Base-by-base conservation (phyloP, 2,113 vertebrate genomes). In the Rhinogobius similis region DNA sequence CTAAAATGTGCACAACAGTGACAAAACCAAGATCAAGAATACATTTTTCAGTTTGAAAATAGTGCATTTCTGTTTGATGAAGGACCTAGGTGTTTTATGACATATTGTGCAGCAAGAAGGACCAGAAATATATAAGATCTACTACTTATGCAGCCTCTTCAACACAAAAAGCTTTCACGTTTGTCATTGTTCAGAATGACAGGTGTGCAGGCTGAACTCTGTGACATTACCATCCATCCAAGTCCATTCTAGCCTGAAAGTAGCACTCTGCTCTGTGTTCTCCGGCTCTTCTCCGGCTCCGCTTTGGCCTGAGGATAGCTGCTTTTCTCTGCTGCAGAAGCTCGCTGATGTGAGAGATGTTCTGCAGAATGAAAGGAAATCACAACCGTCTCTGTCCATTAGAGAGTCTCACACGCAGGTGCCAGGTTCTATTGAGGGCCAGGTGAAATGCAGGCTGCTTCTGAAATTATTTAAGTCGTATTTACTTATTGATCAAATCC, bases 341-440 rank as follows among this genome's bases (percentile, higher is more conserved):
- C 73, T 23, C 27, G 70, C 36, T 75, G 72, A 81, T 83, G 69
- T 71, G 72, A 68, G 46, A 70, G 74, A 79, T 63, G 12, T 52
- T 65, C 71, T 10, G 18, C 0, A 36, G 72, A 85, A 23, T 75
- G 55, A 78, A 81, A 70, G 39, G 41, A 62, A 75, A 71, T 63
- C 77, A 46, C 16, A 46, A 46, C 9, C 7, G 63, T 72, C 52
- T 62, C 52, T 67, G 27, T 69, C 23, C 67, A 52, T 79, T 72
- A 16, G 26, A 32, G 32, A 11, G 18, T 26, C 26, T 58, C 13
- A 58, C 53, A 16, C 9, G 7, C 26, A 58, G 26, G 13, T 58
- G 23, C 23, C 52, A 13, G 11, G 52, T 4, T 58, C 55, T 16
- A 10, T 6, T 29, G 52, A 26, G 52, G 26, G 52, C 2, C 1